phyloP scores from a whole-genome alignment of 2,888 invertebrate species.

The Eristalis tenax region DNA sequence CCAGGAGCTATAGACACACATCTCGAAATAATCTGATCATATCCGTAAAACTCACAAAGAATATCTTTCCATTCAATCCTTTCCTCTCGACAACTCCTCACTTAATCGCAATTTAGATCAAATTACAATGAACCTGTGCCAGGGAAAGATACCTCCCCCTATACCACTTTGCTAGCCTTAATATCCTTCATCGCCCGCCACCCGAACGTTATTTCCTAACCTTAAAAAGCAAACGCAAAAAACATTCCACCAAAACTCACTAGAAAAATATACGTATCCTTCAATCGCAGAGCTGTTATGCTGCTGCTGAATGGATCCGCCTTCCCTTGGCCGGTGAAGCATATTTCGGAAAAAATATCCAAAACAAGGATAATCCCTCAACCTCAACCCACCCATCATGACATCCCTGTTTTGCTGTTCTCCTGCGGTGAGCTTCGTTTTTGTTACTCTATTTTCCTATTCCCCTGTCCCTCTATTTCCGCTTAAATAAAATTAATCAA shows the following conservation, averaged over 20 bases:
- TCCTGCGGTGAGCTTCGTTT: slow-evolving; percentile 16
- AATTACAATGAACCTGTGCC: slow-evolving; percentile 17
- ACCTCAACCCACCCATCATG: slow-evolving; percentile 11
- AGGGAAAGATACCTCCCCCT: background rate
- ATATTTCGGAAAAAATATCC: slow-evolving; percentile 10
- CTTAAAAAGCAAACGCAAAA: background rate
- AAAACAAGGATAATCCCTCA: slow-evolving; percentile 45
- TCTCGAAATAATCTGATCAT: background rate
- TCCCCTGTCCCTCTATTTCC: slow-evolving; percentile 23
- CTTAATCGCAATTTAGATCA: background rate
- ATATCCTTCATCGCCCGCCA: background rate
- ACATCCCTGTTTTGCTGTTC: slow-evolving; percentile 3
- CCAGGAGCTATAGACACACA: background rate
- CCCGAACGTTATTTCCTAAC: background rate
- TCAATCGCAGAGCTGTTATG: slow-evolving; percentile 3
- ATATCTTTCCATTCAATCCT: background rate
- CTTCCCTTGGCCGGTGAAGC: slow-evolving; percentile 35
- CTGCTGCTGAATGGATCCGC: background rate
- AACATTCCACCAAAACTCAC: background rate
- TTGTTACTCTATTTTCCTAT: slow-evolving; percentile 26
- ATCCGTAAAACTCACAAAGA: background rate
- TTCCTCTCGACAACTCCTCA: background rate
- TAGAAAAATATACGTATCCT: slow-evolving; percentile 3
- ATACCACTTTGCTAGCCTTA: background rate
- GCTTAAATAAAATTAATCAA: slow-evolving; percentile 68